Evolutionary conservation across 2,797 vertebrate genomes (phyloP).

Genomic region (Xiphorhynchus erythropygius): DNA sequence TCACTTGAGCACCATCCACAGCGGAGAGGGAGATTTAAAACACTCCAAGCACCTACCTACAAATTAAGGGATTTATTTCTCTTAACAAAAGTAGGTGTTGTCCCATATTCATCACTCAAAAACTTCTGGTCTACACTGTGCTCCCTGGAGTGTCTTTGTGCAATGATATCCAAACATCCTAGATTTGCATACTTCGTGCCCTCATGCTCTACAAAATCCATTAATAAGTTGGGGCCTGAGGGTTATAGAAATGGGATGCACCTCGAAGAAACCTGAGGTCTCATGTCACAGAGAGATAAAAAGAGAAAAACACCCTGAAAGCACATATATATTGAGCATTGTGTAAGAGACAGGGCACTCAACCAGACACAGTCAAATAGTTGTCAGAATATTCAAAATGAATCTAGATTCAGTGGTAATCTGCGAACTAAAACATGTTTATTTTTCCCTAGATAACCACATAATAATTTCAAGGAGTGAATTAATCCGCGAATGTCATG

Average conservation of each 20-base stretch:
- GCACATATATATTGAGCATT: accelerated
- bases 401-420: not conserved
- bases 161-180: not conserved
- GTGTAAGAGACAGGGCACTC: not conserved
- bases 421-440: not conserved
- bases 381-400: not conserved
- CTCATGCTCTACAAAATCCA: not conserved
- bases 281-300: not conserved
- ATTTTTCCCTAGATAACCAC: not conserved
- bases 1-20: not conserved
- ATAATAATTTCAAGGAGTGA: not conserved
- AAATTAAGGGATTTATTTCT: not conserved
- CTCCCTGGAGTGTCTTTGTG: not conserved
- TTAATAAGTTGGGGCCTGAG: not conserved
- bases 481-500: not conserved
- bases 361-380: not conserved
- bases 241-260: not conserved
- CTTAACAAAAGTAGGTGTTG: not conserved
- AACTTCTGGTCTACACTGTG: not conserved
- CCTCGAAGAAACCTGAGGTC: not conserved
- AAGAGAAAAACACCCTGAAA: not conserved
- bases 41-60: not conserved
- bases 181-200: not conserved
- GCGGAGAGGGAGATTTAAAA: not conserved
- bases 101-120: not conserved